A percentile compares a stretch with the other conserved stretches of the same genome.
phyloP scores from a whole-genome alignment of 2,113 vertebrate species.

The Heterotis niloticus region DNA sequence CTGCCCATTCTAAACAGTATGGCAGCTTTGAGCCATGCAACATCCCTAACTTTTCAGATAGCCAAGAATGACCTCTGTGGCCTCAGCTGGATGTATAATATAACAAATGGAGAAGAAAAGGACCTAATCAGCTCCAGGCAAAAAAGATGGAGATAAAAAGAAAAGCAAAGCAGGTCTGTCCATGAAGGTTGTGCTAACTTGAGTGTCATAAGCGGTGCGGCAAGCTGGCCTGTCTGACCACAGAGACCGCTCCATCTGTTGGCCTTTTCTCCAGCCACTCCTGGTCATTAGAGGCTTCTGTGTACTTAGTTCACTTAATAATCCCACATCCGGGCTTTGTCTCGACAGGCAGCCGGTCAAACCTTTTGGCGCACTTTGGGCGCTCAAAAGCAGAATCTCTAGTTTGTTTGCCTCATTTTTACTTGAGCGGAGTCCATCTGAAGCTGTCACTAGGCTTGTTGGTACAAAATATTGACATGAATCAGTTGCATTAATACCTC shows the following conservation, averaged over 20 bases:
- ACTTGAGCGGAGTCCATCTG: not conserved
- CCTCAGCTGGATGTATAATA: not conserved
- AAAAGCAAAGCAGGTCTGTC: not conserved
- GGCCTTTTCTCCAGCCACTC: not conserved
- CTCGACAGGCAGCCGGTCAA: not conserved
- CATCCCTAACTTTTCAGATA: not conserved
- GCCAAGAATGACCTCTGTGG: not conserved
- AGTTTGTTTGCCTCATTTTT: not conserved
- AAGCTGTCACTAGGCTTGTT: not conserved
- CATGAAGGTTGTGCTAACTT: not conserved
- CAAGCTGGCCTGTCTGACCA: not conserved
- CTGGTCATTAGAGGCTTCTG: not conserved
- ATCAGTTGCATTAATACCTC: too few relatives aligned
- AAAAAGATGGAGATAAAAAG: not conserved
- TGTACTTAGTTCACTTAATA: not conserved
- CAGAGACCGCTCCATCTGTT: not conserved
- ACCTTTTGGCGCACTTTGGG: not conserved
- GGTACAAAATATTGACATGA: not conserved
- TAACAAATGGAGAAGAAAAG: not conserved
- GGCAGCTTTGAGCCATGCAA: not conserved
- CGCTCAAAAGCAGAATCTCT: not conserved
- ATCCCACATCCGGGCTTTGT: not conserved
- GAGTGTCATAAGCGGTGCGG: not conserved
- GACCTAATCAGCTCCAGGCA: constrained; percentile 7
- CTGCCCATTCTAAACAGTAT: not conserved